Base-by-base conservation (phyloP, 2,888 invertebrate species). In the Serrognathus titanus region DNA sequence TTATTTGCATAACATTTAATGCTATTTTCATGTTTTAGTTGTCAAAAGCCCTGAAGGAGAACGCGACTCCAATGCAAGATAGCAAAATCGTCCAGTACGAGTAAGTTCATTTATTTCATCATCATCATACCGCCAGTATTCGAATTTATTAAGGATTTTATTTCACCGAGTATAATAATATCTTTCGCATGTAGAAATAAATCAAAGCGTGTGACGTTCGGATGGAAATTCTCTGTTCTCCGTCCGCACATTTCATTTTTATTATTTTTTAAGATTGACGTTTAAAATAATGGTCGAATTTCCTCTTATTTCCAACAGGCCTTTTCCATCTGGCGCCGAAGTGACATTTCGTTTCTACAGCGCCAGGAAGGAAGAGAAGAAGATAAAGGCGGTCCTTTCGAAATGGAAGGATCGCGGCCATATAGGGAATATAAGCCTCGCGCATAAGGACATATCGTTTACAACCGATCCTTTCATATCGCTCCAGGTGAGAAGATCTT, bases 391-490 rank as follows among this genome's bases (percentile, higher is more conserved):
- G 55, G 81, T 82, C 52, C 78, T 85, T 36, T 82, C 81, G 60
- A 78, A 80, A 61, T 80, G 85, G 77, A 83, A 84, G 45, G 83
- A 85, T 64, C 79, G 82, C 38, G 84, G 84, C 40, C 80, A 82
- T 24, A 79, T 85, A 52, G 82, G 82, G 39, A 84, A 85, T 66
- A 79, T 85, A 56, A 82, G 83, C 38, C 73, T 86, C 49, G 82
- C 83, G 31, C 85, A 88, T 1, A 85, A 87, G 57, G 84, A 85
- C 66, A 82, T 87, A 66, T 83, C 85, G 54, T 86, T 89, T 62
- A 84, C 86, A 58, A 87, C 87, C 77, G 87, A 89, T 65, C 88
- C 89, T 1, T 85, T 87, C 0, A 78, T 90, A 0, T 83, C 83
- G 65, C 77, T 89, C 61, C 83, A 89, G 80, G 90, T 90, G 70